A percentile compares a stretch with the other conserved stretches of the same genome.
These are phyloP conservation scores for Limnephilus rhombicus DNA, from an alignment of 2,888 invertebrate genomes.

Conservation along the genomic window DNA sequence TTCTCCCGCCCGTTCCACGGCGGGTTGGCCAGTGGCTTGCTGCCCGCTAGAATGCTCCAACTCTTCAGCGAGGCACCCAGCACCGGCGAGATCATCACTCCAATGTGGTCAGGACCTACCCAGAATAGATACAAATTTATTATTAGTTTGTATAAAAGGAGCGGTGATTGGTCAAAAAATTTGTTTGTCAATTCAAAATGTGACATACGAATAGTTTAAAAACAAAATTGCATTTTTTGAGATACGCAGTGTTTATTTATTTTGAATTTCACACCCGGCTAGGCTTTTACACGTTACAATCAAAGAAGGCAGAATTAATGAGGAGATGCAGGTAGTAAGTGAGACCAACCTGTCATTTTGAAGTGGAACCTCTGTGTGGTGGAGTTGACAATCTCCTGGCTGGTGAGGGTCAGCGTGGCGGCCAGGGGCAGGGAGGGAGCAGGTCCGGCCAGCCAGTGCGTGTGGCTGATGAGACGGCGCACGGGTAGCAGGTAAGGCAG, in stretches of 20 bases:
- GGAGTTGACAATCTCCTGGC: constrained; percentile 70
- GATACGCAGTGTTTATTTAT: no score
- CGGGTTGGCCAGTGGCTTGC: constrained; percentile 76
- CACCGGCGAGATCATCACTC: constrained; percentile 81
- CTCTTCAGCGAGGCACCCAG: constrained; percentile 76
- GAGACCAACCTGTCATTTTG: constrained; percentile 74
- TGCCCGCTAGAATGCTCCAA: constrained; percentile 79
- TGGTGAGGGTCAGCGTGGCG: constrained; percentile 74
- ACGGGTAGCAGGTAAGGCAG: constrained; percentile 89
- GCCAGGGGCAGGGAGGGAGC: constrained; percentile 75
- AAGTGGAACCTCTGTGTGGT: constrained; percentile 74
- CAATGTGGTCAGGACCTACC: constrained; percentile 83
- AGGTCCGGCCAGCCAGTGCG: constrained; percentile 80
- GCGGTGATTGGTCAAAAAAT: no score
- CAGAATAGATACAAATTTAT: background rate
- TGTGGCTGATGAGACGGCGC: constrained; percentile 81
- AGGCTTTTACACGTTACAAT: no score
- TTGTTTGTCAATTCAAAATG: no score
- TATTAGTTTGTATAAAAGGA: no score
- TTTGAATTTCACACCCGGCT: no score
- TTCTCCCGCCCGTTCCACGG: constrained; percentile 77
- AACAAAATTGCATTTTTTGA: no score
- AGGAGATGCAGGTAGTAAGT: background rate
- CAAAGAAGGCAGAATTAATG: background rate
- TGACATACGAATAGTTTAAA: no score